phyloP scores from a whole-genome alignment of 92 coral and sea anemone species.

The Parazoanthus darwini region DNA sequence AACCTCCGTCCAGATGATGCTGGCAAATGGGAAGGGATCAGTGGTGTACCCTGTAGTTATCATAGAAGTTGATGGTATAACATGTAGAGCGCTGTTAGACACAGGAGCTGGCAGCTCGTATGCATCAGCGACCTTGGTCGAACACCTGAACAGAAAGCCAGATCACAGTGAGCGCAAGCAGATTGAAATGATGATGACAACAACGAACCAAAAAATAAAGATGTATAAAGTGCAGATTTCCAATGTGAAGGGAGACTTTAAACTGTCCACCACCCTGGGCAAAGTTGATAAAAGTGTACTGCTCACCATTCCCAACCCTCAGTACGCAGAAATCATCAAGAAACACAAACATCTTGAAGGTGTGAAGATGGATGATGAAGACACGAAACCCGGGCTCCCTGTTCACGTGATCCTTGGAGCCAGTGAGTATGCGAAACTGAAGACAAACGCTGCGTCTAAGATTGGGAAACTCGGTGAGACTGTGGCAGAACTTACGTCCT shows the following conservation, averaged over 20 bases:
- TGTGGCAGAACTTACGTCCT: background rate
- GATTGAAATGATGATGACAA: no score
- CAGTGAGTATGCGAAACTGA: slow-evolving; percentile 13
- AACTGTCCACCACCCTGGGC: background rate
- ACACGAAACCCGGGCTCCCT: slow-evolving; percentile 10
- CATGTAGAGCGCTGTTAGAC: slow-evolving; percentile 16
- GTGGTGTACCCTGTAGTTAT: slow-evolving; percentile 15
- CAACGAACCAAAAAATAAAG: no score
- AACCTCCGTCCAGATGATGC: background rate
- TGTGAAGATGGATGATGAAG: slow-evolving; percentile 13
- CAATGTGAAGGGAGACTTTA: no score
- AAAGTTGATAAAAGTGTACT: slow-evolving; percentile 22
- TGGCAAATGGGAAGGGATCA: background rate
- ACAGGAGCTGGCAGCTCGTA: slow-evolving; percentile 3
- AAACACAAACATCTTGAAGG: background rate
- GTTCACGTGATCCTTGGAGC: slow-evolving; percentile 1
- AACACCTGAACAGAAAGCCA: background rate
- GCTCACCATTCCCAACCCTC: slow-evolving; percentile 15
- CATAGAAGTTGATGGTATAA: slow-evolving; percentile 24
- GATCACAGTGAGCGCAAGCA: no score
- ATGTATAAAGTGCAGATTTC: background rate
- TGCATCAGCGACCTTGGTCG: background rate
- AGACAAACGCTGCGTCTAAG: slow-evolving; percentile 10
- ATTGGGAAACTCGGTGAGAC: slow-evolving; percentile 19
- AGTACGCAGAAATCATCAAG: background rate